These are phyloP conservation scores for Delia radicum DNA, from an alignment of 1,140 invertebrate species.

Conservation along the genomic window DNA sequence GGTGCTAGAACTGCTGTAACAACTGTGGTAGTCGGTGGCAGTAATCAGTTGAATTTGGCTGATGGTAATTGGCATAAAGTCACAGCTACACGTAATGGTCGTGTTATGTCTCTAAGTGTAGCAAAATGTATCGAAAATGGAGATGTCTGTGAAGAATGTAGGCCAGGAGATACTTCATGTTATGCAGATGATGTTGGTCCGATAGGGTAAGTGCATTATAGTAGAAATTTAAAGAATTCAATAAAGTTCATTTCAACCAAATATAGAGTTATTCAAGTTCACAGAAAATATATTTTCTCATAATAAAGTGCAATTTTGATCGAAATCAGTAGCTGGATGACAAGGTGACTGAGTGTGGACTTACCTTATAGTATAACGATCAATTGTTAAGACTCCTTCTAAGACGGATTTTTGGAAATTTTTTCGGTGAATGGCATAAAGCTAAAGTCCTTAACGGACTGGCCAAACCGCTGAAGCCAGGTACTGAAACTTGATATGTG, in stretches of 20 bases:
- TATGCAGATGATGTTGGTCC: slow-evolving; percentile 82
- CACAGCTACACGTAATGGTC: slow-evolving; percentile 84
- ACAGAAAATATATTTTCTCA: no score
- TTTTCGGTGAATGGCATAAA: no score
- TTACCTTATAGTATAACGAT: no score
- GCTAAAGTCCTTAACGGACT: no score
- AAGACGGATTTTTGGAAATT: no score
- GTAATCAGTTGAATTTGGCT: slow-evolving; percentile 66
- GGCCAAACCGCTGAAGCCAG: no score
- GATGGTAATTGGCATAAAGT: slow-evolving; percentile 91
- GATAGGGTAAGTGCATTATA: slow-evolving; percentile 66
- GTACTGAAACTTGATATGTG: no score
- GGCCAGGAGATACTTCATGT: slow-evolving; percentile 75
- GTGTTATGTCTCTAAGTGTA: slow-evolving; percentile 81
- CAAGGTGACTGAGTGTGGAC: no score
- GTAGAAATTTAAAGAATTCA: neutral
- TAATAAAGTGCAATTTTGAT: no score
- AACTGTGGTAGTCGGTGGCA: slow-evolving; percentile 65
- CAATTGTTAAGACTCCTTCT: no score
- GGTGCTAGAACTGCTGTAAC: slow-evolving; percentile 84
- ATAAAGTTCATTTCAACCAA: no score
- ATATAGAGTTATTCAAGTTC: neutral
- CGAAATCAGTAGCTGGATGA: no score
- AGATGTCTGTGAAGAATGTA: slow-evolving; percentile 81
- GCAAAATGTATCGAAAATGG: slow-evolving; percentile 80